Percentiles rank a stretch among this genome's conserved stretches.
Evolutionary conservation across 2,113 vertebrate genomes (phyloP).

Genomic region (Desmodus rotundus): DNA sequence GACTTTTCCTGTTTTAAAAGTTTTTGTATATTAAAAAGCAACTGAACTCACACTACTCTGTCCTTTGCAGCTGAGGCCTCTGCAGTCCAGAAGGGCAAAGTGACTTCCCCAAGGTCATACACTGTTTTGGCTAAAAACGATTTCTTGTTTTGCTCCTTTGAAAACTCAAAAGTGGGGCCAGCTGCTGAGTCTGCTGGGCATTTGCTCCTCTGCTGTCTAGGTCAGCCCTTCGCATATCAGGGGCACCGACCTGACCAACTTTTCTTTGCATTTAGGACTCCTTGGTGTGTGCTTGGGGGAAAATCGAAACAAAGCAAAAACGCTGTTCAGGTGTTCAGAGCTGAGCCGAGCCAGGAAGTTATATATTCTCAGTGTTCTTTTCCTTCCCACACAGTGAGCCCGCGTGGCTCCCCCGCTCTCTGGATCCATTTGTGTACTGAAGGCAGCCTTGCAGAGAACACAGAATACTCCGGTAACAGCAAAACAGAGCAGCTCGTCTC

Average conservation of each 20-base stretch:
- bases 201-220: not conserved
- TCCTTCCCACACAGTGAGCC: not conserved
- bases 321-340: not conserved
- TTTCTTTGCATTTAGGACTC: not conserved
- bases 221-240: not conserved
- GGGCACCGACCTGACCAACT: not conserved
- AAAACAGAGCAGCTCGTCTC: not conserved
- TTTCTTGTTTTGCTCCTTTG: constrained; percentile 22
- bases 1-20: not conserved
- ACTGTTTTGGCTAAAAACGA: constrained; percentile 35
- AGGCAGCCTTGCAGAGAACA: not conserved
- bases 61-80: not conserved
- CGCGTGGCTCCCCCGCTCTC: not conserved
- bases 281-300: not conserved
- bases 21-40: not conserved
- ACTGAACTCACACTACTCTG: not conserved
- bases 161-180: no score
- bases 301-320: not conserved
- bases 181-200: not conserved
- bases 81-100: not conserved
- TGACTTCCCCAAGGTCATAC: constrained; percentile 46
- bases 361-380: rapidly evolving
- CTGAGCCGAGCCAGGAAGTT: not conserved
- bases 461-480: rapidly evolving
- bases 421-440: no score